These are phyloP conservation scores for Archaeoteleia sp. DNA, from an alignment of 2,888 invertebrate species.

Conservation along the genomic window DNA sequence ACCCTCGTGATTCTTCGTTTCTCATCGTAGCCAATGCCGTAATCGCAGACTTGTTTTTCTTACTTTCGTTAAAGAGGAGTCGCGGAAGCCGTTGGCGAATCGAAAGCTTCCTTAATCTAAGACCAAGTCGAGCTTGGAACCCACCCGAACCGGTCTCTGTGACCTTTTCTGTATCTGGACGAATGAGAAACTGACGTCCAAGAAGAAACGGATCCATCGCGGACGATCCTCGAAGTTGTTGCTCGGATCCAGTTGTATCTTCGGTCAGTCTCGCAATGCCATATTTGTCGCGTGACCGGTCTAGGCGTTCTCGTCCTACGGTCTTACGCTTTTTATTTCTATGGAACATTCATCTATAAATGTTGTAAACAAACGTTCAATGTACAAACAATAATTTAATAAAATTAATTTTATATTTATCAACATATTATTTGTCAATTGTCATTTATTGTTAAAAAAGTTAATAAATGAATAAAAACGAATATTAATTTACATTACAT, in stretches of 20 bases:
- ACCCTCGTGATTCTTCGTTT: too few relatives aligned
- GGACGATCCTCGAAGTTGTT: slow-evolving; percentile 30
- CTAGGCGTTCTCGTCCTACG: slow-evolving; percentile 63
- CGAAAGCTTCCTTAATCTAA: slow-evolving; percentile 43
- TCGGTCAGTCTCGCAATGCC: slow-evolving; percentile 59
- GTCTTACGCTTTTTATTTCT: too few relatives aligned
- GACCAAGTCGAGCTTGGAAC: slow-evolving; percentile 24
- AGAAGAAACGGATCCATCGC: slow-evolving; percentile 45
- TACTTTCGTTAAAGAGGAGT: slow-evolving; percentile 27
- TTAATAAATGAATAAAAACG: too few relatives aligned
- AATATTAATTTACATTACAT: too few relatives aligned
- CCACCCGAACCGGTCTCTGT: slow-evolving; percentile 38
- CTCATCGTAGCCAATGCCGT: too few relatives aligned
- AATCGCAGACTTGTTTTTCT: too few relatives aligned
- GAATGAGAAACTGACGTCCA: slow-evolving; percentile 40
- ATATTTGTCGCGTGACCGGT: slow-evolving; percentile 68
- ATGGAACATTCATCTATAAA: too few relatives aligned
- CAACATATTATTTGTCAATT: too few relatives aligned
- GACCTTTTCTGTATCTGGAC: slow-evolving; percentile 48
- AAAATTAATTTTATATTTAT: too few relatives aligned
- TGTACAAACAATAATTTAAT: too few relatives aligned
- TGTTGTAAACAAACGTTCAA: too few relatives aligned
- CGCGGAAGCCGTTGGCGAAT: slow-evolving; percentile 34
- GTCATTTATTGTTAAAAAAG: too few relatives aligned
- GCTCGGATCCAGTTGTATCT: slow-evolving; percentile 68